A percentile compares a stretch with the other conserved stretches of the same genome.
phyloP scores from a whole-genome alignment of 2,888 invertebrate species.

The Cheiracanthium punctorium region DNA sequence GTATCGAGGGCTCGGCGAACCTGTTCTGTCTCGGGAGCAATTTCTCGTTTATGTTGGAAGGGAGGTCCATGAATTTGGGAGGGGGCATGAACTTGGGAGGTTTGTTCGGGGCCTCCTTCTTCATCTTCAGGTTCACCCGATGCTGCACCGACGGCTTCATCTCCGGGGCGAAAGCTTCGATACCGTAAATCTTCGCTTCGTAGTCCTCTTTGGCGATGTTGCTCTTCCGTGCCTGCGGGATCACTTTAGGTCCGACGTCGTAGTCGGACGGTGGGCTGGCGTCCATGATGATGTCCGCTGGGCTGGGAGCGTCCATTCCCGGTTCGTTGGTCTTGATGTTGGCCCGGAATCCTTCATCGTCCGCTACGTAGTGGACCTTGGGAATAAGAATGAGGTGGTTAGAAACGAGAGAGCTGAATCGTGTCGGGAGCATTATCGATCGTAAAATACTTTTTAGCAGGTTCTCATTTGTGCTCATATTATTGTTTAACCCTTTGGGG shows the following conservation, averaged over 20 bases:
- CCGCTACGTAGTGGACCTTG: slow-evolving; percentile 45
- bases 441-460: too few species aligned
- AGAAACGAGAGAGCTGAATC: too few species aligned
- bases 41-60: neutral
- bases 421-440: too few species aligned
- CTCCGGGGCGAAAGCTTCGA: neutral
- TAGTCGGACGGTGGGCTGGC: slow-evolving; percentile 29
- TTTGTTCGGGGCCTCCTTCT: neutral
- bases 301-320: slow-evolving; percentile 43
- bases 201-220: too few species aligned
- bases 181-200: slow-evolving; percentile 18
- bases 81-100: neutral
- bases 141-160: too few species aligned
- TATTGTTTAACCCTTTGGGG: too few species aligned
- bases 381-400: too few species aligned
- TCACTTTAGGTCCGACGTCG: too few species aligned
- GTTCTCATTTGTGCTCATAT: too few species aligned
- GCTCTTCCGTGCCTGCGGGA: too few species aligned
- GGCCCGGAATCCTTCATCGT: slow-evolving; percentile 42
- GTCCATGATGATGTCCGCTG: slow-evolving; percentile 28
- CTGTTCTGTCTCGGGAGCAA: slow-evolving; percentile 7
- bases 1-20: slow-evolving; percentile 7
- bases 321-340: slow-evolving; percentile 53
- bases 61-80: neutral
- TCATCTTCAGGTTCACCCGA: neutral